Percentiles rank a stretch among this genome's conserved stretches.
phyloP scores from a whole-genome alignment of 2,888 invertebrate genomes.

The Bombylius discolor region DNA sequence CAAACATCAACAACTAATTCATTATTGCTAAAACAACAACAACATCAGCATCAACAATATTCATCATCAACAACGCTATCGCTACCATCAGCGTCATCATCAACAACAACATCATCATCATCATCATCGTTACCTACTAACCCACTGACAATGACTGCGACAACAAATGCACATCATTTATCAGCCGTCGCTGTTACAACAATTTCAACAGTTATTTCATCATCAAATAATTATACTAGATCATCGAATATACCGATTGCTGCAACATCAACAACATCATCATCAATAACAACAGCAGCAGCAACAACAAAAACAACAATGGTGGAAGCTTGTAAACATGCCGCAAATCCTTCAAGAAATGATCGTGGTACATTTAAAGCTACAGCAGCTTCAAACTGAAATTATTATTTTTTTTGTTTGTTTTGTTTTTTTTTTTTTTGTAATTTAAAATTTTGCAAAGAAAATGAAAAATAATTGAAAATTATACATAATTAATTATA shows the following conservation, averaged over 20 bases:
- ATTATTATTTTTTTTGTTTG: background rate
- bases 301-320: slow-evolving; percentile 6
- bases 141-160: background rate
- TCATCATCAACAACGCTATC: background rate
- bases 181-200: background rate
- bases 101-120: slow-evolving; percentile 1
- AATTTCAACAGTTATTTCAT: background rate
- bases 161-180: background rate
- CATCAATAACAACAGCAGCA: slow-evolving; percentile 10
- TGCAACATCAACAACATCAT: slow-evolving; percentile 12
- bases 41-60: slow-evolving; percentile 1
- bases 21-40: background rate
- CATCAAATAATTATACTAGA: no score
- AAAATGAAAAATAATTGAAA: background rate
- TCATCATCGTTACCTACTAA: background rate
- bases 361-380: slow-evolving; percentile 19
- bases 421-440: background rate
- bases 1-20: background rate
- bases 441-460: background rate
- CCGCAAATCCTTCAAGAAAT: slow-evolving; percentile 16
- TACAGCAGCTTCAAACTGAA: slow-evolving; percentile 20
- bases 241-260: background rate
- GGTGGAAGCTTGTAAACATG: slow-evolving; percentile 19
- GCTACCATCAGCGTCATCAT: no score
- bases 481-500: no score